These are phyloP conservation scores for Junonia oenone DNA, from an alignment of 2,888 invertebrate genomes.

Conservation along the genomic window DNA sequence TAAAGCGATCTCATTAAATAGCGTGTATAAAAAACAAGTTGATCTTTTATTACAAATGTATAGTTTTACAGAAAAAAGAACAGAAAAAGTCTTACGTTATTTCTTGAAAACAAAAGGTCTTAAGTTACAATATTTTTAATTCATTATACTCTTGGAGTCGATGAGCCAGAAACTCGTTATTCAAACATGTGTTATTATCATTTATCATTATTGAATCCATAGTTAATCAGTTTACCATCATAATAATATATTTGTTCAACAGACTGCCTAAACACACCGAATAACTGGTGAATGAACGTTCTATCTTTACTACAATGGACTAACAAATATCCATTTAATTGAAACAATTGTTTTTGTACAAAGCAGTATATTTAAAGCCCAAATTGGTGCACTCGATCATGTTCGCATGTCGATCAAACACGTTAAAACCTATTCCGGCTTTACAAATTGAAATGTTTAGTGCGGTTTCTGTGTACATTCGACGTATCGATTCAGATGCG, in stretches of 20 bases:
- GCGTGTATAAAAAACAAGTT: no score
- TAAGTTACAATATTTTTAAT: no score
- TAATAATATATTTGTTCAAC: not conserved
- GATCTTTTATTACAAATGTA: no score
- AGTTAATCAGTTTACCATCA: no score
- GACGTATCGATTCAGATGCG: constrained; percentile 17
- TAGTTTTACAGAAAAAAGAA: no score
- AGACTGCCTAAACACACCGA: not conserved
- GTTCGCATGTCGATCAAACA: constrained; percentile 1
- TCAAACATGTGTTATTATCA: no score
- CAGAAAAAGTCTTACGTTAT: no score
- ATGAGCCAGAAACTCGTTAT: no score
- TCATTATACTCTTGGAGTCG: no score
- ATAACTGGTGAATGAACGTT: not conserved
- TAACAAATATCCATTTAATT: not conserved
- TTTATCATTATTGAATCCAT: no score
- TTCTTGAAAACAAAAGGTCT: no score
- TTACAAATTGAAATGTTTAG: constrained; percentile 23
- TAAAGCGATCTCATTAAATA: no score
- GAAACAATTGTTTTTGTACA: constrained; percentile 1
- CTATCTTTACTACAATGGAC: not conserved
- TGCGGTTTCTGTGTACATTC: constrained; percentile 16
- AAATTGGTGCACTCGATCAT: constrained; percentile 3
- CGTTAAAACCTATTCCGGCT: constrained; percentile 20
- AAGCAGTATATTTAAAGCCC: not conserved